Base-by-base conservation (phyloP, 2,888 invertebrate genomes). In the Eupithecia centaureata region DNA sequence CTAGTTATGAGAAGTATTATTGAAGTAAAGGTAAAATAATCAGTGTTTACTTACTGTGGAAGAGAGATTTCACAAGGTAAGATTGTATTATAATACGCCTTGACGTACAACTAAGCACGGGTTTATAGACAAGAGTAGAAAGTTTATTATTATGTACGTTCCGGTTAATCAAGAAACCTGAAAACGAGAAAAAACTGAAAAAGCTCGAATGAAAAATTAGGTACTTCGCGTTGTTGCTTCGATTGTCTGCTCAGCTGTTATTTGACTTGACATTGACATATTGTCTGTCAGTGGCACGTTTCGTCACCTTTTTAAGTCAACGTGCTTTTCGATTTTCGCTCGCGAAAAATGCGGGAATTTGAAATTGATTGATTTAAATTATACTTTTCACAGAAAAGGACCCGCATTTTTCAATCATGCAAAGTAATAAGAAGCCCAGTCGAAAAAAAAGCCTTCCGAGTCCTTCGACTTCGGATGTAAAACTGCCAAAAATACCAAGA, bases 401-500 rank as follows among this genome's bases (percentile, higher is more conserved):
- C 18, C 22, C 47, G 22, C 12, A 8, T 22, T 42, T 42, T 42
- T 22, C 18, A 18, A 47, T 22, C 18, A 47, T 47, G 47, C 47
- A 47, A 18, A 47, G 22, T 57, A 57, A n/a, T 57, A 57, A 18
- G 27, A 56, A 28, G 75, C 91, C 83, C 61, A 92, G 76, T 67
- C 92, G 83, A 70, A 94, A 91, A 77, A 94, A 92, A 83, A 87
- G 80, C 78, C 88, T 75, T 76, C 89, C 86, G 72, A 77, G 82
- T 18, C 82, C 91, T 77, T 86, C 87, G 72, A 78, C 93, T 27
- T 94, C 94, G 61, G 93, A 92, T 57, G 90, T 93, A 63, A 89
- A 94, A 72, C 84, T 94, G 59, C 93, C 95, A 1, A 94, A 94
- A 83, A 84, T 95, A 71, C 93, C 94, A 5, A 92, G 92, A 82